Percentiles rank a stretch among this genome's conserved stretches.
Conservation (phyloP, 2,797 vertebrate species). For the Poecilia wingei region DNA sequence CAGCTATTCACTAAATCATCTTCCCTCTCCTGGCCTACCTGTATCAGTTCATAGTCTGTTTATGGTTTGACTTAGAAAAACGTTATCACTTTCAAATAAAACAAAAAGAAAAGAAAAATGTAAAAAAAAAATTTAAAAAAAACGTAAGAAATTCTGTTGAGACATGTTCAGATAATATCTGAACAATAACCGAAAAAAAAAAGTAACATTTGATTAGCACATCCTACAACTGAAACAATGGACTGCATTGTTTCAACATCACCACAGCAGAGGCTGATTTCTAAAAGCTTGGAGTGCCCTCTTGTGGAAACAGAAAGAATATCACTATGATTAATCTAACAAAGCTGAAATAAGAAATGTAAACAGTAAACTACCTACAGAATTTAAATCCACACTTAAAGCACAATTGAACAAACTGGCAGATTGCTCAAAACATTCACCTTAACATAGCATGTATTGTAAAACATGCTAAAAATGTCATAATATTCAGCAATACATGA, state of each 20-base stretch:
- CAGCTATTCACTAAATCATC: conserved; percentile 63
- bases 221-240: conserved; percentile 70
- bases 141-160: conserved; percentile 9
- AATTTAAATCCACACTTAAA: neutral
- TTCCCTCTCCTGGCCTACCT: conserved; percentile 41
- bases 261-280: neutral
- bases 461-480: neutral
- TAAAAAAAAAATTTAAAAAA: neutral
- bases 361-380: neutral
- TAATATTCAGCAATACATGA: neutral
- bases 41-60: conserved; percentile 27
- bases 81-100: neutral
- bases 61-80: conserved; percentile 20
- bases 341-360: neutral
- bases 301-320: conserved; percentile 66
- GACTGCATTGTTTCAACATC: conserved; percentile 67
- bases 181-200: conserved; percentile 31
- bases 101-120: neutral
- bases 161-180: conserved; percentile 42
- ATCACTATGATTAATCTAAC: neutral
- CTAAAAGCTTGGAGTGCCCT: conserved; percentile 74
- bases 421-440: neutral
- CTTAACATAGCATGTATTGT: neutral
- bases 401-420: neutral
- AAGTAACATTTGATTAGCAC: conserved; percentile 61